phyloP scores from a whole-genome alignment of 2,113 vertebrate species.

The Hippopotamus amphibius region DNA sequence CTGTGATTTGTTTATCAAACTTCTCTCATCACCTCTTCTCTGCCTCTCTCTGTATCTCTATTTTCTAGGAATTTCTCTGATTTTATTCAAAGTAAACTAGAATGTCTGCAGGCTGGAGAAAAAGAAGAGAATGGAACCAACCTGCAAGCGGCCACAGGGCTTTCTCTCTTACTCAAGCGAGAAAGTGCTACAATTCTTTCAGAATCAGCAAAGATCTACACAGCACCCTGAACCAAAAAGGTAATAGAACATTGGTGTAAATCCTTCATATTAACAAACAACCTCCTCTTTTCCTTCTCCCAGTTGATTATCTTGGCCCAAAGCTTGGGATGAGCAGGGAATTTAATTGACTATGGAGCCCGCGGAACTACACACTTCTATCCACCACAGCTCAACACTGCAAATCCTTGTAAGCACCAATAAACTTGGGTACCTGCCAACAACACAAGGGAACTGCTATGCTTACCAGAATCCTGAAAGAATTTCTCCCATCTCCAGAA shows the following conservation, averaged over 20 bases:
- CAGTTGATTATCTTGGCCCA: background rate
- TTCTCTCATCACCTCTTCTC: background rate
- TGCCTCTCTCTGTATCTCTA: background rate
- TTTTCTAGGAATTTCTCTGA: background rate
- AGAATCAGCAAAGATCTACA: background rate
- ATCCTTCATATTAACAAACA: conserved; percentile 6
- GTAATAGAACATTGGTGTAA: background rate
- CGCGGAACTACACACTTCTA: background rate
- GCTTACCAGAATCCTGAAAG: background rate
- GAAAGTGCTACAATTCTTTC: background rate
- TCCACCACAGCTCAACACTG: background rate
- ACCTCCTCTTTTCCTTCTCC: background rate
- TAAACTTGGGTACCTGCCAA: conserved; percentile 31
- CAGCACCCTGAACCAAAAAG: background rate
- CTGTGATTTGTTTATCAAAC: background rate
- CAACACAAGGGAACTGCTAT: background rate
- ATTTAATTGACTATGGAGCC: background rate
- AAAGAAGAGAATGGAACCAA: background rate
- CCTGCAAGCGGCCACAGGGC: background rate
- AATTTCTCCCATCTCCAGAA: background rate
- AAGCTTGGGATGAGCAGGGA: conserved; percentile 50
- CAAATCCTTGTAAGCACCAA: conserved; percentile 47
- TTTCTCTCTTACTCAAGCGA: background rate
- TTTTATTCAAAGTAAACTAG: background rate
- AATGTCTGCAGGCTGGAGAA: background rate